Evolutionary conservation across 2,113 vertebrate species (phyloP).

Genomic region (Pseudopodoces humilis): DNA sequence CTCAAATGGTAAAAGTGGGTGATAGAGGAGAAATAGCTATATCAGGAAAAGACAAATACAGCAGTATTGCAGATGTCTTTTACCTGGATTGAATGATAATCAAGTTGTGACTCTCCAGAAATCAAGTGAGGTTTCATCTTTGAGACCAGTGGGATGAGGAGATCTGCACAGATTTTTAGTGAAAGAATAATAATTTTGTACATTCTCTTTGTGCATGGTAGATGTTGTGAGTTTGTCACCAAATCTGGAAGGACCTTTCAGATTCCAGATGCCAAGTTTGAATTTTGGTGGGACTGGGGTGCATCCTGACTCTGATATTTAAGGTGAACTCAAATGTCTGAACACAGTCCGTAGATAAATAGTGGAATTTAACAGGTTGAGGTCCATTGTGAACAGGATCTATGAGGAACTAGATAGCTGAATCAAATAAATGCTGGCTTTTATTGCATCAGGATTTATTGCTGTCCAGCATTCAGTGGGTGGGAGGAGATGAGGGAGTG

Average conservation of each 20-base stretch:
- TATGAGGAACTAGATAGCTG: not conserved
- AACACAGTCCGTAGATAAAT: not conserved
- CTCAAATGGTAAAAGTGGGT: not conserved
- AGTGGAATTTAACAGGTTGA: constrained; percentile 5
- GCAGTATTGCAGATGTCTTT: constrained; percentile 57
- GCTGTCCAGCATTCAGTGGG: constrained; percentile 38
- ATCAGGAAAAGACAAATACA: constrained; percentile 38
- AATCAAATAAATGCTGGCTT: constrained; percentile 22
- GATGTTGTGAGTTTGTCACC: not conserved
- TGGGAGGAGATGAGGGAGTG: constrained; percentile 21
- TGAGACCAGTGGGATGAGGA: not conserved
- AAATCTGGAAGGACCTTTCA: not conserved
- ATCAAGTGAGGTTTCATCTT: not conserved
- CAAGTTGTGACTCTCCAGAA: not conserved
- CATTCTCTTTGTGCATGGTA: not conserved
- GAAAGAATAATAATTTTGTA: not conserved
- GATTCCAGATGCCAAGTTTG: not conserved
- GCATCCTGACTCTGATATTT: not conserved
- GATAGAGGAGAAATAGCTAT: not conserved
- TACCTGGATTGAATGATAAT: constrained; percentile 54
- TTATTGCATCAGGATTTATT: constrained; percentile 32
- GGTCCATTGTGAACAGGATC: not conserved
- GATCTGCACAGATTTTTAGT: not conserved
- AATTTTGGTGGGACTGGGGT: not conserved
- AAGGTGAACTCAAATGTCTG: not conserved